Conservation (phyloP, 1,140 invertebrate genomes). For the Aphaenogaster floridana region DNA sequence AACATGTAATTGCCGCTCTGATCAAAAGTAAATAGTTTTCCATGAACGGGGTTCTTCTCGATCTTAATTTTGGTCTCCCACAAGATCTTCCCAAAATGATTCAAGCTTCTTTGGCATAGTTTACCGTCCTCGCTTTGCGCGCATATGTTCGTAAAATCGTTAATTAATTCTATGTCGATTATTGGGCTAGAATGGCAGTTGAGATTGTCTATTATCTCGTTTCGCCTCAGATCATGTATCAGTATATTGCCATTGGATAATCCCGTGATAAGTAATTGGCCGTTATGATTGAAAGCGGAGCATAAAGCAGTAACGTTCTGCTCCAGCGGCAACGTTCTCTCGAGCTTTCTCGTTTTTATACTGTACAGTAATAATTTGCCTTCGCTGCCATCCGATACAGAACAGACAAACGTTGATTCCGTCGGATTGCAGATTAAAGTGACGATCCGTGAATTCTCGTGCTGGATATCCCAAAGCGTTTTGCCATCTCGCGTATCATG, state of each 20-base stretch:
- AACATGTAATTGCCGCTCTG: conserved; percentile 88
- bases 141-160: conserved; percentile 88
- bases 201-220: conserved; percentile 88
- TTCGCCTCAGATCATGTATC: conserved; percentile 88
- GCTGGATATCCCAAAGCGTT: conserved; percentile 89
- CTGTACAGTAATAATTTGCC: conserved; percentile 89
- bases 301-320: conserved; percentile 86
- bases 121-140: conserved; percentile 88
- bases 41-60: conserved; percentile 85
- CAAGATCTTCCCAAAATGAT: conserved; percentile 86
- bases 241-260: conserved; percentile 89
- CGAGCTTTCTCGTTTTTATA: conserved; percentile 89
- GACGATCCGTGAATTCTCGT: conserved; percentile 86
- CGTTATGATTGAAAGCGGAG: conserved; percentile 90
- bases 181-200: conserved; percentile 87
- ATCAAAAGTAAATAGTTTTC: conserved; percentile 88
- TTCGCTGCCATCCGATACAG: conserved; percentile 84
- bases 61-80: conserved; percentile 86
- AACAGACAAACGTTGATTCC: conserved; percentile 89
- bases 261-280: conserved; percentile 89
- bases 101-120: conserved; percentile 88
- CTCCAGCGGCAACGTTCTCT: conserved; percentile 86
- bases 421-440: conserved; percentile 88
- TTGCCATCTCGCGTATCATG: conserved; percentile 90
- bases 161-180: conserved; percentile 87